Conservation (phyloP, 2,113 vertebrate species). For the Etheostoma spectabile region DNA sequence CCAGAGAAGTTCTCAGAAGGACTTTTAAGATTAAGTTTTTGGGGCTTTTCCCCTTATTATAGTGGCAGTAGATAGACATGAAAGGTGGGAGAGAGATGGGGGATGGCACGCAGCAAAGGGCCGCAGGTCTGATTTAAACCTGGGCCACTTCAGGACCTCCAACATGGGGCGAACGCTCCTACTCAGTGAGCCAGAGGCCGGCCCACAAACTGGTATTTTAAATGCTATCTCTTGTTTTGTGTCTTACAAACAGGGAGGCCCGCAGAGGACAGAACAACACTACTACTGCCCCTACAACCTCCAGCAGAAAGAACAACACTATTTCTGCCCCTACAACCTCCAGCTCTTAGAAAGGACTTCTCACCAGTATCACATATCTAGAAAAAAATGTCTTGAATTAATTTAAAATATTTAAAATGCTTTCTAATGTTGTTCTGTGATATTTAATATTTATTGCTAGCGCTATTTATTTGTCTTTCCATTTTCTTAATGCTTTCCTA, state of each 20-base stretch:
- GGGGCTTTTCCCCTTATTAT: too few relatives aligned
- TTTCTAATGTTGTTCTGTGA: not conserved
- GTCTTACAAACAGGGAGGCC: slow-evolving; percentile 48
- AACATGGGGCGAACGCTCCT: too few relatives aligned
- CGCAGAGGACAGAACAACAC: slow-evolving; percentile 38
- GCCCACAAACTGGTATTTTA: not conserved
- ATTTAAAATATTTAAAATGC: slow-evolving; percentile 53
- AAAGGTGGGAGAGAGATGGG: too few relatives aligned
- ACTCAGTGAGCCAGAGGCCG: too few relatives aligned
- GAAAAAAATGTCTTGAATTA: not conserved
- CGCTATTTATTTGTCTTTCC: slow-evolving; percentile 49
- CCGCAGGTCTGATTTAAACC: too few relatives aligned
- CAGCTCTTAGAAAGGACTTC: not conserved
- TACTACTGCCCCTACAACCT: not conserved
- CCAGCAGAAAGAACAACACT: slow-evolving; percentile 1
- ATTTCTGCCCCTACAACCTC: not conserved
- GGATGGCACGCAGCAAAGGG: too few relatives aligned
- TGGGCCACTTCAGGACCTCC: too few relatives aligned
- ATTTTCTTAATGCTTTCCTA: not conserved
- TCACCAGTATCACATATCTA: not conserved
- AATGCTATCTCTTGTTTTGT: not conserved
- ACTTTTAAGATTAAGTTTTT: too few relatives aligned
- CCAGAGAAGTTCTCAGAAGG: not conserved
- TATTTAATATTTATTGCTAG: slow-evolving; percentile 71
- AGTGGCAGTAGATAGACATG: too few relatives aligned